Conservation (phyloP, 2,797 vertebrate species). For the Poecilia gillii region DNA sequence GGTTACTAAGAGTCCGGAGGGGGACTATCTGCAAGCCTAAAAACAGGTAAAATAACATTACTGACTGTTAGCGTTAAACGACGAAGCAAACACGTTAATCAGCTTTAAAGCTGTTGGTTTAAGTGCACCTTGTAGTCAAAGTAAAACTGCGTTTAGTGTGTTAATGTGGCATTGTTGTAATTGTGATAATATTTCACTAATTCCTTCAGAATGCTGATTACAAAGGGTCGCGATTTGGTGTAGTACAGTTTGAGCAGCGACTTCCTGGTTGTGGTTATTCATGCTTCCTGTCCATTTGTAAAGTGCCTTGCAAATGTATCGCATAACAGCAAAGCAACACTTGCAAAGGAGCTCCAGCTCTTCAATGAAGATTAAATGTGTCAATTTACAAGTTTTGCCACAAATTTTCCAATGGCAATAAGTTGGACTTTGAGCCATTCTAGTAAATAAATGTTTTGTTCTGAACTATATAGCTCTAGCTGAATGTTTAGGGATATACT, state of each 20-base stretch:
- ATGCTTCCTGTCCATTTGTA: neutral
- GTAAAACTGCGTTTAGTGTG: neutral
- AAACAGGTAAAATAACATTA: neutral
- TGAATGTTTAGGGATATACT: neutral
- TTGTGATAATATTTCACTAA: neutral
- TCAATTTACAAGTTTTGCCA: neutral
- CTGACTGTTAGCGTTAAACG: neutral
- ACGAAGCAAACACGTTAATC: neutral
- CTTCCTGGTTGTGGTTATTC: slow-evolving; percentile 37
- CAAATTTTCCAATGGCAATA: neutral
- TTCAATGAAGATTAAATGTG: neutral
- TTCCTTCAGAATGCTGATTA: neutral
- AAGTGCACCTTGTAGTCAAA: neutral
- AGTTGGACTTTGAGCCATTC: neutral
- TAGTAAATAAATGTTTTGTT: neutral
- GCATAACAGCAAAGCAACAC: neutral
- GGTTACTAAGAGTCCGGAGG: neutral
- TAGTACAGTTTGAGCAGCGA: neutral
- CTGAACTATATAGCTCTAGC: neutral
- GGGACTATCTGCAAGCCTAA: neutral
- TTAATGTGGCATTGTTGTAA: neutral
- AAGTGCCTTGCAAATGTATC: neutral
- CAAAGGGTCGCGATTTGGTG: neutral
- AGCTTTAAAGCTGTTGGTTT: neutral
- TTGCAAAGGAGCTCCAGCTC: neutral